phyloP scores from a whole-genome alignment of 2,888 invertebrate genomes.

The Drosophila limbata region DNA sequence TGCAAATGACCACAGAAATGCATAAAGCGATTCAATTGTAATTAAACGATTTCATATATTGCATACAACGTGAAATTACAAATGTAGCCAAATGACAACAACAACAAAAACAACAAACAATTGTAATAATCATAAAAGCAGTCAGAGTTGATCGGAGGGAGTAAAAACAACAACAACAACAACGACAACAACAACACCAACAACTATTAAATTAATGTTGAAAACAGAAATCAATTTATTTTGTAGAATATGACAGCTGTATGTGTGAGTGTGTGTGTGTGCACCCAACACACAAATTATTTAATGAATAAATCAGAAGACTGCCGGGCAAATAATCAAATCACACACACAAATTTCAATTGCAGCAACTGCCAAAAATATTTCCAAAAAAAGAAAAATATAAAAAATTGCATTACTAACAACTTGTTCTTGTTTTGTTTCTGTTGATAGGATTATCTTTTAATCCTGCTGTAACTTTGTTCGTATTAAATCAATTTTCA shows the following conservation, averaged over 20 bases:
- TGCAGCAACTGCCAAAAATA: slow-evolving; percentile 27
- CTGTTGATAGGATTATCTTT: not conserved
- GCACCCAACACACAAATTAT: slow-evolving; percentile 39
- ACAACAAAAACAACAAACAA: slow-evolving; percentile 36
- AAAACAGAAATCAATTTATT: slow-evolving; percentile 79
- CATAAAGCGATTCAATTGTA: slow-evolving; percentile 70
- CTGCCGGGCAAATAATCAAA: slow-evolving; percentile 71
- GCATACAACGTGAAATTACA: slow-evolving; percentile 51
- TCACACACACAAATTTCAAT: slow-evolving; percentile 68
- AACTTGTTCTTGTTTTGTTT: slow-evolving; percentile 4
- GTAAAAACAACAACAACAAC: slow-evolving; percentile 33
- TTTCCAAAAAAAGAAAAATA: slow-evolving; percentile 1
- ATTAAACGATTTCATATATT: slow-evolving; percentile 69
- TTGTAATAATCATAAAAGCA: slow-evolving; percentile 74
- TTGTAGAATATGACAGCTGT: slow-evolving; percentile 63
- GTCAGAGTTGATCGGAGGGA: slow-evolving; percentile 32
- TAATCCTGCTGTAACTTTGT: not conserved
- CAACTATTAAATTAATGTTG: slow-evolving; percentile 76
- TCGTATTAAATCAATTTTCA: not conserved
- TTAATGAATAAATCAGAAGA: slow-evolving; percentile 70
- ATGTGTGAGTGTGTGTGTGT: not conserved
- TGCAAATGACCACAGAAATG: slow-evolving; percentile 71
- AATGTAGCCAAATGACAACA: slow-evolving; percentile 43
- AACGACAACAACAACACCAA: slow-evolving; percentile 50
- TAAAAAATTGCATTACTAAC: slow-evolving; percentile 5